Percentiles rank a stretch among this genome's conserved stretches.
Conservation (phyloP, 2,113 vertebrate genomes). For the Scomber japonicus region DNA sequence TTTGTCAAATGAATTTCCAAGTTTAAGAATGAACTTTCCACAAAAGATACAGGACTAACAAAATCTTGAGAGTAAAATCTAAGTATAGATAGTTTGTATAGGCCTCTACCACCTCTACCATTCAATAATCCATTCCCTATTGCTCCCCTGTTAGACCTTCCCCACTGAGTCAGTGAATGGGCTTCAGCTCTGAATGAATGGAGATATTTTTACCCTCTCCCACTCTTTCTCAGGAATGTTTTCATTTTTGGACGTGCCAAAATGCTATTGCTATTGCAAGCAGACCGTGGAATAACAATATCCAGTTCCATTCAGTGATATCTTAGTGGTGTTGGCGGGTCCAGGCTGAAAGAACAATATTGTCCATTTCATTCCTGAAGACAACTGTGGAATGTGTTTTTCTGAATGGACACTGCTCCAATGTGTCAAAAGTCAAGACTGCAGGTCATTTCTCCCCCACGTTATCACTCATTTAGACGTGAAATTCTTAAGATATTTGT, state of each 20-base stretch:
- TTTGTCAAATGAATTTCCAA: no score
- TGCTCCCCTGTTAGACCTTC: slow-evolving; percentile 11
- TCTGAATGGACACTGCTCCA: slow-evolving; percentile 38
- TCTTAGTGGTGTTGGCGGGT: slow-evolving; percentile 25
- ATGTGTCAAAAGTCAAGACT: slow-evolving; percentile 30
- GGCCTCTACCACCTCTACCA: slow-evolving; percentile 1
- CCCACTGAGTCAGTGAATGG: slow-evolving; percentile 59
- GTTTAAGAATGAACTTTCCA: no score
- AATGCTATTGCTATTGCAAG: slow-evolving; percentile 56
- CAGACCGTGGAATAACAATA: slow-evolving; percentile 60
- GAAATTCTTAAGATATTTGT: no score
- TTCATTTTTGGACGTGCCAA: slow-evolving; percentile 75
- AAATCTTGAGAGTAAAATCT: not conserved
- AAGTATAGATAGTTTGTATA: not conserved
- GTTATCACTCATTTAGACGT: not conserved
- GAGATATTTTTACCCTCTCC: slow-evolving; percentile 70
- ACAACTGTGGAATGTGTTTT: slow-evolving; percentile 47
- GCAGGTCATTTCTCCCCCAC: slow-evolving; percentile 4
- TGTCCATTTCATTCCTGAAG: slow-evolving; percentile 9
- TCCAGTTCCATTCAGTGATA: slow-evolving; percentile 55
- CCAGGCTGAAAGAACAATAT: slow-evolving; percentile 26
- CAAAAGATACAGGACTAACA: no score
- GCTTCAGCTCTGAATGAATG: slow-evolving; percentile 66
- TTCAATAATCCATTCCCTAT: slow-evolving; percentile 30
- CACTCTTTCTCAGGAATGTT: slow-evolving; percentile 73